Conservation (phyloP, 1,140 invertebrate genomes). For the Cydia strobilella region DNA sequence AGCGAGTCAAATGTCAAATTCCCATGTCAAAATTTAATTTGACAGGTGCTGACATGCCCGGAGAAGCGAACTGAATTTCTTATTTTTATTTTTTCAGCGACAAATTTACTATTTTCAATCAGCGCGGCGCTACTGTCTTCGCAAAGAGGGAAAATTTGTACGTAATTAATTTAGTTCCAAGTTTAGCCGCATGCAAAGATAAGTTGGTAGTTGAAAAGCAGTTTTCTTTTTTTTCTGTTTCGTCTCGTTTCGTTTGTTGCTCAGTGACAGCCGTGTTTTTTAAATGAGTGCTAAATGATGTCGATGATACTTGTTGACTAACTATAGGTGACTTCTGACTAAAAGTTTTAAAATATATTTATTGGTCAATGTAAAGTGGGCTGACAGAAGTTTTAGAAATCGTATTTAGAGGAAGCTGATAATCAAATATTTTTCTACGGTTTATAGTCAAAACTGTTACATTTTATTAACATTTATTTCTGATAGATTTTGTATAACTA, state of each 20-base stretch:
- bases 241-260: conserved; percentile 1
- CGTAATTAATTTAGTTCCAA: not conserved
- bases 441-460: too few relatives aligned
- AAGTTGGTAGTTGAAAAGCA: not conserved
- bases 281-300: conserved; percentile 27
- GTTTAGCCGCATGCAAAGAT: not conserved
- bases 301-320: conserved; percentile 1
- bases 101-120: conserved; percentile 2
- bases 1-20: conserved; percentile 27
- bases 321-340: conserved; percentile 8
- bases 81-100: not conserved
- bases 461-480: too few relatives aligned
- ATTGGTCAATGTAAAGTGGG: not conserved
- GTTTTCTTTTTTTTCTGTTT: conserved; percentile 19
- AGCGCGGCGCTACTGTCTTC: not conserved
- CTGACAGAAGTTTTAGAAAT: not conserved
- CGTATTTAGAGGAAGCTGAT: too few relatives aligned
- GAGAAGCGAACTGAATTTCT: not conserved
- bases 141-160: not conserved
- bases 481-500: too few relatives aligned
- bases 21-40: conserved; percentile 21
- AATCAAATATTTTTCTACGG: too few relatives aligned
- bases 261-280: conserved; percentile 24
- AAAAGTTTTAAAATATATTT: not conserved
- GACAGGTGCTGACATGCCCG: conserved; percentile 21